A percentile compares a stretch with the other conserved stretches of the same genome.
Evolutionary conservation across 30 jellyfish, hydroid and myxozoan genomes (phyloP).

Genomic region (Cassiopea andromeda): DNA sequence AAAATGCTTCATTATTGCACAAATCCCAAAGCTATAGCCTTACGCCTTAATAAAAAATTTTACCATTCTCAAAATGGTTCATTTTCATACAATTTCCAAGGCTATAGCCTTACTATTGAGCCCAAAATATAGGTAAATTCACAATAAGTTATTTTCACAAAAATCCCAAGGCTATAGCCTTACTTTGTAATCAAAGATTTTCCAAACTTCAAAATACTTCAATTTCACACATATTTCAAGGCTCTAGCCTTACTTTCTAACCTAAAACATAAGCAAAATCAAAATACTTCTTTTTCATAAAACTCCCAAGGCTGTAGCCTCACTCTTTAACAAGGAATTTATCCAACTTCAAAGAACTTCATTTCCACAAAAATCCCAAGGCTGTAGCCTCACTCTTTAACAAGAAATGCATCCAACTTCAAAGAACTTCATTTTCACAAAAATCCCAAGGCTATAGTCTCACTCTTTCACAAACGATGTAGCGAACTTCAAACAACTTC

Average conservation of each 20-base stretch:
- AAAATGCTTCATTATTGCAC: not conserved
- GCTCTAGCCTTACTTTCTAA: not conserved
- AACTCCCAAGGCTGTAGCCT: not conserved
- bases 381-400: not conserved
- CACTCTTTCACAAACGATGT: not conserved
- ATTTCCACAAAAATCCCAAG: not conserved
- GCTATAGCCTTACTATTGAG: not conserved
- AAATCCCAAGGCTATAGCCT: constrained; percentile 5
- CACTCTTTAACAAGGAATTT: not conserved
- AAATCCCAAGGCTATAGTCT: not conserved
- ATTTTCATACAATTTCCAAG: not conserved
- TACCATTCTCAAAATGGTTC: not conserved
- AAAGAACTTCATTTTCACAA: not conserved
- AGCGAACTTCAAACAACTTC: not conserved
- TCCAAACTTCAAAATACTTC: not conserved
- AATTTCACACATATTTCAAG: not conserved
- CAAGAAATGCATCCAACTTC: not conserved
- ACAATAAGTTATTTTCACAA: not conserved
- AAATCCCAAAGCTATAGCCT: not conserved
- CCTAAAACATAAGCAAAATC: not conserved
- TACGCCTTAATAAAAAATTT: not conserved
- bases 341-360: not conserved
- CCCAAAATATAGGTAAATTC: not conserved
- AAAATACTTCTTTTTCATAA: not conserved
- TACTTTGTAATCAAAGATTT: not conserved